Conservation (phyloP, 2,797 vertebrate genomes). For the Peromyscus attwateri region DNA sequence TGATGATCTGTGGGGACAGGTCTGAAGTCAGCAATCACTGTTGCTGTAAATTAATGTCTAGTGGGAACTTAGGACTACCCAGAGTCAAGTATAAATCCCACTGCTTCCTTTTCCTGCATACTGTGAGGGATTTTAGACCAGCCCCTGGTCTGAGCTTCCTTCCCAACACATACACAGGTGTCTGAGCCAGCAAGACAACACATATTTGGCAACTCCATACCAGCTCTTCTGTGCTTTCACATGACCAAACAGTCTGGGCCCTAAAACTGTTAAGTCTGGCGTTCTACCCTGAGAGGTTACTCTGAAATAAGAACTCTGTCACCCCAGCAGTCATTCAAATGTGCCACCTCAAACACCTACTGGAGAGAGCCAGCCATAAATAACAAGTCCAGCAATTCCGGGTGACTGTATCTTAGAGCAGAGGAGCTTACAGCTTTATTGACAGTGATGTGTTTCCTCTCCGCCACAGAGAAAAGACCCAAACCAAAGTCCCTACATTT, state of each 20-base stretch:
- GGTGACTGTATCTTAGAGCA: constrained; percentile 56
- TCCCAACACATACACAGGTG: background rate
- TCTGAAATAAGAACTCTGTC: constrained; percentile 66
- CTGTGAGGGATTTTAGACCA: background rate
- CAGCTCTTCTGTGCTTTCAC: constrained; percentile 45
- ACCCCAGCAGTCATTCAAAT: constrained; percentile 58
- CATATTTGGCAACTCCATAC: constrained; percentile 12
- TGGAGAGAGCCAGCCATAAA: constrained; percentile 71
- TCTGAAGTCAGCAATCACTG: constrained; percentile 15
- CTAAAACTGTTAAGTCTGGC: background rate
- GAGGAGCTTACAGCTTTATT: constrained; percentile 79
- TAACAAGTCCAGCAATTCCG: constrained; percentile 67
- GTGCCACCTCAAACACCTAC: constrained; percentile 68
- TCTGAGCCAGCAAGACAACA: constrained; percentile 32
- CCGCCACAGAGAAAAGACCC: constrained; percentile 78
- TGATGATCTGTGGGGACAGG: constrained; percentile 5
- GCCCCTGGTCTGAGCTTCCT: constrained; percentile 21
- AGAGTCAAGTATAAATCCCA: background rate
- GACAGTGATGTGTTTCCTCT: constrained; percentile 76
- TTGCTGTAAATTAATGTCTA: constrained; percentile 32
- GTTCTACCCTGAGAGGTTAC: constrained; percentile 43
- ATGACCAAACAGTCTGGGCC: constrained; percentile 74
- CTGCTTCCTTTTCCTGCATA: background rate
- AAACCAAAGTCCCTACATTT: constrained; percentile 81
- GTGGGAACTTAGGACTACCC: background rate